Base-by-base conservation (phyloP, 2,888 invertebrate genomes). In the Rhyacophila evoluta region DNA sequence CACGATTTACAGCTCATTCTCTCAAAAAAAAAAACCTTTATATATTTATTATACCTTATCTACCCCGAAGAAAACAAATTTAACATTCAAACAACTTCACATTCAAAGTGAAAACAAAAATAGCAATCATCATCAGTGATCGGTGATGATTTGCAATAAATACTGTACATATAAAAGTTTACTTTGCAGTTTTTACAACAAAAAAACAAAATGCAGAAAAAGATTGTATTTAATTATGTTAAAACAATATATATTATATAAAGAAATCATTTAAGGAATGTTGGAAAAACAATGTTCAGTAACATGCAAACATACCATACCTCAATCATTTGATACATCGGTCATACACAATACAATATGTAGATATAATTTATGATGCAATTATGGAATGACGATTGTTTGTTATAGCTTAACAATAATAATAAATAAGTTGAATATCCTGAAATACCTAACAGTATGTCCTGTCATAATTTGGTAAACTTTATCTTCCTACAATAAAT, bases 61-160 rank as follows among this genome's bases (percentile, higher is more conserved):
- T 39, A 41, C 41, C 38, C 70, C 19, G 37, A 19, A 77, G 79
- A 76, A 74, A 79, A 81, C 79, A 74, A 80, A 76, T 79, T 77
- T 71, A 79, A 78, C 74, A 80, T 74, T 80, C 75, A 77, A 78
- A 78, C 67, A 75, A 78, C 78, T 74, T 80, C 79, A 79, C 81
- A 79, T 79, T 70, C 29, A 25, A 36, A 75, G 71, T 55, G 41
- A 75, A 79, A 80, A 81, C 75, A 81, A 80, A 73, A 74, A 75
- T 71, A 78, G 25, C 74, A 33, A 19, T 55, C 55, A 39, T 15
- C 0, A 8, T 79, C 74, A 78, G 74, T 75, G 37, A 74, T 72
- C 19, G 74, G 71, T 74, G 67, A 74, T 77, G 41, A 74, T 74
- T 71, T 79, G 76, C 74, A 83, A 83, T 83, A 82, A 81, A 83